These are phyloP conservation scores for Saxidomus purpurata DNA, from an alignment of 1,140 invertebrate species.

Conservation along the genomic window DNA sequence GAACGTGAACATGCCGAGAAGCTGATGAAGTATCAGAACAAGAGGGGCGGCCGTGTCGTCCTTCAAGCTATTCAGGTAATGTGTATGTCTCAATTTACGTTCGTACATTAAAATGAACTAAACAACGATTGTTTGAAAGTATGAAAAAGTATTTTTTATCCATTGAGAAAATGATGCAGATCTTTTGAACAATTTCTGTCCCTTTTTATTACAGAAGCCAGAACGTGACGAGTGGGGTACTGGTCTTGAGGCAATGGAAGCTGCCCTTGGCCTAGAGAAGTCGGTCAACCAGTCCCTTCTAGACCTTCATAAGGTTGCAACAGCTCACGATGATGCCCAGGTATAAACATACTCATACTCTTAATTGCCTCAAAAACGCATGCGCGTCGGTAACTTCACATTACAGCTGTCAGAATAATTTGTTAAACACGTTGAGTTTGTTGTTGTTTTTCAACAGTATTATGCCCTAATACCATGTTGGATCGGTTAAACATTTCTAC, in stretches of 20 bases:
- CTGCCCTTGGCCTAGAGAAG: constrained; percentile 92
- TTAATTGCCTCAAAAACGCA: too few relatives aligned
- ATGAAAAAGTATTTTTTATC: too few relatives aligned
- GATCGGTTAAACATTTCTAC: too few relatives aligned
- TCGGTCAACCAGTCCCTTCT: constrained; percentile 92
- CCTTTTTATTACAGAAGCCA: constrained; percentile 87
- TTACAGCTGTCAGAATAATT: too few relatives aligned
- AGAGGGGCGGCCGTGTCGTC: constrained; percentile 92
- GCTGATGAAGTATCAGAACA: constrained; percentile 93
- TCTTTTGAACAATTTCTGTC: too few relatives aligned
- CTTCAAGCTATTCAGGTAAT: constrained; percentile 86
- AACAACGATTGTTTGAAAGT: too few relatives aligned
- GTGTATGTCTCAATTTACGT: not conserved
- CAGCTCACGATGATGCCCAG: constrained; percentile 89
- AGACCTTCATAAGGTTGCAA: constrained; percentile 90
- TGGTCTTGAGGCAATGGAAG: constrained; percentile 90
- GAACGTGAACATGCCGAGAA: constrained; percentile 92
- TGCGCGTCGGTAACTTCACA: too few relatives aligned
- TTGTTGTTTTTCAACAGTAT: too few relatives aligned
- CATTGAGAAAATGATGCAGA: too few relatives aligned
- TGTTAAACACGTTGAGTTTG: too few relatives aligned
- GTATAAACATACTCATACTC: too few relatives aligned
- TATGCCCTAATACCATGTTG: too few relatives aligned
- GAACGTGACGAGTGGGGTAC: constrained; percentile 89
- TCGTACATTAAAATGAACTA: not conserved